A percentile compares a stretch with the other conserved stretches of the same genome.
Conservation (phyloP, 1,140 invertebrate species). For the Ganaspis sp. region DNA sequence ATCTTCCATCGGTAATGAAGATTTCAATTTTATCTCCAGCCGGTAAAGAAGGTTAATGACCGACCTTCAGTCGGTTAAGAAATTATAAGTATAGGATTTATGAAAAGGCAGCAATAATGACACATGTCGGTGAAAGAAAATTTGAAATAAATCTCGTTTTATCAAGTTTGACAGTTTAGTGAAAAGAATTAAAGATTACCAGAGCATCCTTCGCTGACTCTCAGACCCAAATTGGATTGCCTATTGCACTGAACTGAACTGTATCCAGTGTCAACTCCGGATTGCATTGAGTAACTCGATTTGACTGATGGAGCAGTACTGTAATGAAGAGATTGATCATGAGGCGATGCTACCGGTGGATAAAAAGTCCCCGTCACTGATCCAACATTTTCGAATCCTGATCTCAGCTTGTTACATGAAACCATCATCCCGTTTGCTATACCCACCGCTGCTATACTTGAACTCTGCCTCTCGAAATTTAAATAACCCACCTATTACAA, state of each 20-base stretch:
- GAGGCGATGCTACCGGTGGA: constrained; percentile 87
- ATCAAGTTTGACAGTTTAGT: background rate
- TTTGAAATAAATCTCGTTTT: background rate
- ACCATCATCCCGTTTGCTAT: constrained; percentile 92
- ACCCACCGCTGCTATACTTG: constrained; percentile 84
- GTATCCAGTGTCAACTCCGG: constrained; percentile 67
- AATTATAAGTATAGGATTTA: no score
- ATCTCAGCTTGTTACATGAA: constrained; percentile 85
- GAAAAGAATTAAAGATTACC: constrained; percentile 50
- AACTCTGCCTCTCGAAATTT: constrained; percentile 73
- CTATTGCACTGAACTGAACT: constrained; percentile 69
- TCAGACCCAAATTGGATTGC: constrained; percentile 66
- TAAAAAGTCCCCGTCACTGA: constrained; percentile 90
- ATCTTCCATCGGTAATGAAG: no score
- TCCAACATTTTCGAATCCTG: constrained; percentile 85
- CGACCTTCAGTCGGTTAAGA: no score
- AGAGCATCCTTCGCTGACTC: constrained; percentile 67
- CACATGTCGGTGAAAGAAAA: no score
- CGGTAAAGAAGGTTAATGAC: no score
- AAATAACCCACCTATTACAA: constrained; percentile 70
- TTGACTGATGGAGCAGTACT: constrained; percentile 65
- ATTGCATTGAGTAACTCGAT: constrained; percentile 68
- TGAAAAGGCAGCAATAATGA: background rate
- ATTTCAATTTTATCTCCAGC: no score
- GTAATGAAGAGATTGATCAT: constrained; percentile 80